Conservation (phyloP, 1,140 invertebrate genomes). For the Macrostomum lignano region DNA sequence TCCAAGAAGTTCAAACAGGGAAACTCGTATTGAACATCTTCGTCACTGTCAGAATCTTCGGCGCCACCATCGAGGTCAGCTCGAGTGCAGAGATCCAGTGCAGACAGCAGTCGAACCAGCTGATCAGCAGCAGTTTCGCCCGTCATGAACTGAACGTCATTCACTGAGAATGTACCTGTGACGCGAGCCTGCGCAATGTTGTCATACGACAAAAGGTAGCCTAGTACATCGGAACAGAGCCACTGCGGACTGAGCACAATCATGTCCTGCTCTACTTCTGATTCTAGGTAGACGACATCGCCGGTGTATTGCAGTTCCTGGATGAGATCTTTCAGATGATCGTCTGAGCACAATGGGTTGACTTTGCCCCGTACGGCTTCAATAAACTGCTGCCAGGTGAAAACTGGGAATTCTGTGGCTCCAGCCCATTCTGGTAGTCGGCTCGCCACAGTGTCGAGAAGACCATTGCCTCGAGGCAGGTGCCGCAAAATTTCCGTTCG, state of each 20-base stretch:
- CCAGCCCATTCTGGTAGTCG: neutral
- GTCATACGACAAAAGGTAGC: slow-evolving; percentile 40
- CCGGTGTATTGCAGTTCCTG: slow-evolving; percentile 40
- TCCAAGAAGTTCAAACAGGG: slow-evolving; percentile 47
- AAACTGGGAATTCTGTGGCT: slow-evolving; percentile 38
- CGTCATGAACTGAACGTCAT: slow-evolving; percentile 46
- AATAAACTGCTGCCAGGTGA: slow-evolving; percentile 38
- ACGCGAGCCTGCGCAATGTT: slow-evolving; percentile 36
- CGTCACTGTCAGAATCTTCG: slow-evolving; percentile 44
- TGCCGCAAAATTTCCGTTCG: no score
- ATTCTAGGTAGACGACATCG: slow-evolving; percentile 34
- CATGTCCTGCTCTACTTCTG: slow-evolving; percentile 33
- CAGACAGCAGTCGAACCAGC: slow-evolving; percentile 23
- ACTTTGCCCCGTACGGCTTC: slow-evolving; percentile 35
- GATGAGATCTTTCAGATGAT: slow-evolving; percentile 38
- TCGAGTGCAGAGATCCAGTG: slow-evolving; percentile 42
- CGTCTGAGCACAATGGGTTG: slow-evolving; percentile 39
- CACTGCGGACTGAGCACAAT: slow-evolving; percentile 43
- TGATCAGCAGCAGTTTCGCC: slow-evolving; percentile 36
- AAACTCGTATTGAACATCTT: slow-evolving; percentile 46
- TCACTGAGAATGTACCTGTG: slow-evolving; percentile 44
- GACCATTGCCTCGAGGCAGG: no score
- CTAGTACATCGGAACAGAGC: slow-evolving; percentile 43
- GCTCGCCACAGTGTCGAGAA: no score
- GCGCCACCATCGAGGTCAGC: no score